phyloP scores from a whole-genome alignment of 2,113 vertebrate genomes.

The Xiphophorus hellerii region DNA sequence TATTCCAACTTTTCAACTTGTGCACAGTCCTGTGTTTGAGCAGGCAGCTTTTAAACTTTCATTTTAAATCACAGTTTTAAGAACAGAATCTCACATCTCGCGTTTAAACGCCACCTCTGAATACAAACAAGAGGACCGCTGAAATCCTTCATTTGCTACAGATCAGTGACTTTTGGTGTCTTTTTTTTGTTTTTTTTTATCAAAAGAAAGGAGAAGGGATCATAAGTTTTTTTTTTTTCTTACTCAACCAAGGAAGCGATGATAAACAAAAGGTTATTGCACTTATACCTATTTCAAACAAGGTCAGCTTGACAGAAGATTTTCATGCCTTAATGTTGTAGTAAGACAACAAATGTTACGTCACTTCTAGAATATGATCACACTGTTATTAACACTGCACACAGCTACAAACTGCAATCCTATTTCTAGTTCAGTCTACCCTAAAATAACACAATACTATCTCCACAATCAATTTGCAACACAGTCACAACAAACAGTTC shows the following conservation, averaged over 20 bases:
- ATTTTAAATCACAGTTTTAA: slow-evolving; percentile 80
- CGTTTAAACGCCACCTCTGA: slow-evolving; percentile 69
- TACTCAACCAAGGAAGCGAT: slow-evolving; percentile 72
- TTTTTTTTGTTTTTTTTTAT: too few relatives aligned
- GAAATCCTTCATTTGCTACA: slow-evolving; percentile 69
- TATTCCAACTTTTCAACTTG: slow-evolving; percentile 66
- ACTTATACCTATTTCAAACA: slow-evolving; percentile 77
- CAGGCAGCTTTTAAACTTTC: slow-evolving; percentile 71
- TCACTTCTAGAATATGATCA: slow-evolving; percentile 76
- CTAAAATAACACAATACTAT: slow-evolving; percentile 67
- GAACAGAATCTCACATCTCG: slow-evolving; percentile 76
- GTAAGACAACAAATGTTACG: slow-evolving; percentile 74
- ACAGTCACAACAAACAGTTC: slow-evolving; percentile 71
- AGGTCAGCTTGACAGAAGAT: slow-evolving; percentile 76
- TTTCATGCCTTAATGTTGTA: slow-evolving; percentile 74
- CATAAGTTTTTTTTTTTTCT: slow-evolving; percentile 16
- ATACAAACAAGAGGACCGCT: slow-evolving; percentile 68
- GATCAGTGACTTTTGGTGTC: slow-evolving; percentile 75
- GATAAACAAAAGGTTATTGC: slow-evolving; percentile 82
- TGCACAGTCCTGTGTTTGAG: slow-evolving; percentile 71
- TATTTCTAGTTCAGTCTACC: slow-evolving; percentile 66
- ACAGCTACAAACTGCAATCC: slow-evolving; percentile 75
- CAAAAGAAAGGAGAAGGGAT: slow-evolving; percentile 47
- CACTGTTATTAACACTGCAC: slow-evolving; percentile 79
- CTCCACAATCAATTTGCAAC: slow-evolving; percentile 73